Base-by-base conservation (phyloP, 2,797 vertebrate species). In the Darevskia nairensis region DNA sequence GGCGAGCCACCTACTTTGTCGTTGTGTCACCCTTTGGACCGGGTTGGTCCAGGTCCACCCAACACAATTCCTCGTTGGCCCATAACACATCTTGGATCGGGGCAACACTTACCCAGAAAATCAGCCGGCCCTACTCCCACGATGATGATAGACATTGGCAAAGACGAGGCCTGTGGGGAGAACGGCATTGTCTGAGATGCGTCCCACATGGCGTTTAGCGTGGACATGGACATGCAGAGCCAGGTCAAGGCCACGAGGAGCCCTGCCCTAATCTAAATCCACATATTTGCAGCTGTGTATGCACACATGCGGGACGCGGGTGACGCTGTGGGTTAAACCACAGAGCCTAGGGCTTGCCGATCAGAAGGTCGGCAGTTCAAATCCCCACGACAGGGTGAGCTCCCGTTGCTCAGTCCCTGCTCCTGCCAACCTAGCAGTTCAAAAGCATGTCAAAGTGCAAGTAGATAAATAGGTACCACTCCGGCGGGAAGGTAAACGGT, bases 41-140 rank as follows among this genome's bases (percentile, higher is more conserved):
- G 50, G 3, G 5, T 8, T 32, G 9, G 8, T 46, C 9, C 32
- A 50, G 29, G 6, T 21, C 84, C 76, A 32, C 46, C 29, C 50
- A 13, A 50, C 50, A 13, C 46, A 29, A 69, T 15, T 71, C 41
- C 9, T 55, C 10, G 4, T 29, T 61, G 11, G 2, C 6, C n/a
- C 29, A 61, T 35, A 4, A 44, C 23, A 10, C 35, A 78, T 29
- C 84, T 72, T 6, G 46, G 7, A 4, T 50, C 50, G 13, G 50
- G 50, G 50, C 59, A 68, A 29, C n/a, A 96, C 98, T 98, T 94
- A 99, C 98, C 98, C 88, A 99, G 98, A 96, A 99, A 99, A 95
- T 99, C 98, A 91, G 98, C 98, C 0, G 98, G 98, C 78, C 98
- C 98, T 79, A 99, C 98, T 91, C 98, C 98, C 2, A 99, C 98